Percentiles rank a stretch among this genome's conserved stretches.
Evolutionary conservation across 1,140 invertebrate genomes (phyloP).

Genomic region (Bombus picipes): DNA sequence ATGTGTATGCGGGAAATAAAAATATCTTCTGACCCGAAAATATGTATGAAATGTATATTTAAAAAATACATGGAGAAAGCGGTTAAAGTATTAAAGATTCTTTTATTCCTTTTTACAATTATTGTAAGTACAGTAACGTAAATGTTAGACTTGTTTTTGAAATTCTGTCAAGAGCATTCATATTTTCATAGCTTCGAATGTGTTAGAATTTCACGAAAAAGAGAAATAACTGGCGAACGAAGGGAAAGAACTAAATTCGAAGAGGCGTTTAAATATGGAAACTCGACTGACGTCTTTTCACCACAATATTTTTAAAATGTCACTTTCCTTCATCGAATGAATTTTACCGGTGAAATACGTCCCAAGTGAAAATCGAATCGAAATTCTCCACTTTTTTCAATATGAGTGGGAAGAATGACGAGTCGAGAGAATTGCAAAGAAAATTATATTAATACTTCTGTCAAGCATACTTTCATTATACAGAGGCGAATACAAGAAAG

Average conservation of each 20-base stretch:
- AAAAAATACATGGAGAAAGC: too few species aligned
- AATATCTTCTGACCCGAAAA: neutral
- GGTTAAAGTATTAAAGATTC: too few species aligned
- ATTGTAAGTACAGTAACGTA: too few species aligned
- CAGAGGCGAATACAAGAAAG: too few species aligned
- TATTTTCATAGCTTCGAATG: neutral
- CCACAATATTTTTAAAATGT: neutral
- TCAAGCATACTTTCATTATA: too few species aligned
- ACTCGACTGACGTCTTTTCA: neutral
- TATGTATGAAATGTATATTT: too few species aligned
- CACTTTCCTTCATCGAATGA: neutral
- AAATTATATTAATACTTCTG: too few species aligned
- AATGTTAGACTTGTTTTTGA: neutral
- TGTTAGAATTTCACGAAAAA: neutral
- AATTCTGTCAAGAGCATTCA: neutral
- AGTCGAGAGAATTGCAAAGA: too few species aligned
- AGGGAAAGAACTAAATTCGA: neutral
- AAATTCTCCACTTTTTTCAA: neutral
- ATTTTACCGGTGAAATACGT: neutral
- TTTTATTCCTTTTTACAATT: too few species aligned
- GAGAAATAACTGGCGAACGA: neutral
- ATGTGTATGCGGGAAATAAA: neutral
- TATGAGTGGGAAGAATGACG: neutral
- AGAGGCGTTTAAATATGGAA: constrained; percentile 1
- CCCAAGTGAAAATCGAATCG: neutral